Evolutionary conservation across 2,888 invertebrate species (phyloP).

Genomic region (Clivina fossor): DNA sequence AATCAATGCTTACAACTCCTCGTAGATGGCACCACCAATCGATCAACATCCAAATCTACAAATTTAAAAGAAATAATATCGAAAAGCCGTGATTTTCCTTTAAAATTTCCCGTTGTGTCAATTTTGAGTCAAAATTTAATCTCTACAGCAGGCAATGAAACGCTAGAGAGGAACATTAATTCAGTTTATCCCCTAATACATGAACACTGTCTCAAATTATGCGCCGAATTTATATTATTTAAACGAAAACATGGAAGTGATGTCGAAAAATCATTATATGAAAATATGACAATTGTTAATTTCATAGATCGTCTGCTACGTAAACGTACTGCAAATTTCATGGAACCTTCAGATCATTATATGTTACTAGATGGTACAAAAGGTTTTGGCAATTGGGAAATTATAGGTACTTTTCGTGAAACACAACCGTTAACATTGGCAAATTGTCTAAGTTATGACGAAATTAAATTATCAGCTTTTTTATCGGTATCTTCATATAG

Average conservation of each 20-base stretch:
- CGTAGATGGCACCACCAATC: background rate
- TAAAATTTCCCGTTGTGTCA: constrained; percentile 51
- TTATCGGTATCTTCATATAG: constrained; percentile 59
- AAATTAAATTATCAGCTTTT: constrained; percentile 61
- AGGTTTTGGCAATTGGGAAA: constrained; percentile 58
- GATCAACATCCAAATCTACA: background rate
- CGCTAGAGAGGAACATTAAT: constrained; percentile 52
- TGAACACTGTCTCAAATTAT: constrained; percentile 64
- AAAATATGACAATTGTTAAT: constrained; percentile 52
- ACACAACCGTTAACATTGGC: constrained; percentile 53
- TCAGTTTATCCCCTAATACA: constrained; percentile 71
- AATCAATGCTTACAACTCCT: background rate
- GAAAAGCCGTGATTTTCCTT: constrained; percentile 50
- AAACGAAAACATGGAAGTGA: constrained; percentile 53
- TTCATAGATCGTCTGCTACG: constrained; percentile 58
- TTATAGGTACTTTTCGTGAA: constrained; percentile 56
- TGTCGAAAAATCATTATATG: constrained; percentile 49
- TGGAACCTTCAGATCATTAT: constrained; percentile 43
- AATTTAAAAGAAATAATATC: constrained; percentile 45
- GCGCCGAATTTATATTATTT: constrained; percentile 65
- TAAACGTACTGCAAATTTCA: constrained; percentile 58
- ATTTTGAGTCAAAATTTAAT: constrained; percentile 45
- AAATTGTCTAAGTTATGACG: constrained; percentile 61
- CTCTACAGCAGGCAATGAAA: constrained; percentile 34
- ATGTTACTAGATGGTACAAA: constrained; percentile 48